These are phyloP conservation scores for Acanthopleura granulata DNA, from an alignment of 2,888 invertebrate genomes.

Conservation along the genomic window DNA sequence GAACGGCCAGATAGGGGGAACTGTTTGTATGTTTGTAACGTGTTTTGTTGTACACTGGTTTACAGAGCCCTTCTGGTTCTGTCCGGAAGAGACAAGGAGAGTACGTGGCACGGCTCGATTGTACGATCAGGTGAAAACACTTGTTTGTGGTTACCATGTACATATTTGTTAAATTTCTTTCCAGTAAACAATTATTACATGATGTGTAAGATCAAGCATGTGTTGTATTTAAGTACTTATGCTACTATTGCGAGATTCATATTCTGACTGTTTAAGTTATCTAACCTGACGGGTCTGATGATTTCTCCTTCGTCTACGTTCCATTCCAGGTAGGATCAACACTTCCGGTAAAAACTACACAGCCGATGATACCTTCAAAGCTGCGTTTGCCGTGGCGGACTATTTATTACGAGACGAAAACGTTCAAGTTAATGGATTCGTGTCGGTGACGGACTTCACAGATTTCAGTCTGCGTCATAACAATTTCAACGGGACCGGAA, in stretches of 20 bases:
- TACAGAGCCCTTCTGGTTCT: constrained; percentile 2
- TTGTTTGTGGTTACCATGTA: no score
- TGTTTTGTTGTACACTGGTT: background rate
- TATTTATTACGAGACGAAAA: constrained; percentile 17
- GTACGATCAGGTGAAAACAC: background rate
- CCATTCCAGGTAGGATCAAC: background rate
- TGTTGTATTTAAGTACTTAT: no score
- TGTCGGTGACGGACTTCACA: constrained; percentile 13
- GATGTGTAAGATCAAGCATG: no score
- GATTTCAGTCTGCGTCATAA: background rate
- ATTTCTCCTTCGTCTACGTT: no score
- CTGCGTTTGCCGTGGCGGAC: constrained; percentile 9
- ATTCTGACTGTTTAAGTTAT: no score
- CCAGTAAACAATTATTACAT: no score
- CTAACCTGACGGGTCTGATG: no score
- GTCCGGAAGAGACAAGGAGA: constrained; percentile 9
- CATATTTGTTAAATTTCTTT: no score
- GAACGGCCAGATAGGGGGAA: background rate
- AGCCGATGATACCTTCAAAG: background rate
- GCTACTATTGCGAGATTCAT: no score
- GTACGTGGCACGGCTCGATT: background rate
- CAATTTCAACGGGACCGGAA: background rate
- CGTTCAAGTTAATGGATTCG: constrained; percentile 16
- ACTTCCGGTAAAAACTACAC: background rate
- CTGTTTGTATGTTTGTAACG: no score